A percentile compares a stretch with the other conserved stretches of the same genome.
These are phyloP conservation scores for Gymnocephalus cernua DNA, from an alignment of 2,113 vertebrate species.

Conservation along the genomic window DNA sequence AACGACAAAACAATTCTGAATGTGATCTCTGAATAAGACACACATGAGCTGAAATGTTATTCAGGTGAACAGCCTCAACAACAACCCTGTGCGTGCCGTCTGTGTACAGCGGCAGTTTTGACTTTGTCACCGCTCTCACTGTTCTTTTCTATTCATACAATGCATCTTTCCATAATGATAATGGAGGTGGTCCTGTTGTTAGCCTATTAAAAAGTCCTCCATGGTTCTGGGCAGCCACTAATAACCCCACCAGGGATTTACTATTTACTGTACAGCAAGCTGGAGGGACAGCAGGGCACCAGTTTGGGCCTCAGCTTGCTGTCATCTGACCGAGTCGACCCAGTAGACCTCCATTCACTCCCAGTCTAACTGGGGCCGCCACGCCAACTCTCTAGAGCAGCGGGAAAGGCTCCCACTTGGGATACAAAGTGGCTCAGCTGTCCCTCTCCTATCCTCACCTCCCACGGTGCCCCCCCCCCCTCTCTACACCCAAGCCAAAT, in stretches of 20 bases:
- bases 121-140: constrained; percentile 17
- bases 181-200: constrained; percentile 63
- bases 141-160: constrained; percentile 42
- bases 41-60: not conserved
- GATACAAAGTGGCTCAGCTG: constrained; percentile 76
- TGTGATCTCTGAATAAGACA: not conserved
- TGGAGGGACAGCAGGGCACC: constrained; percentile 64
- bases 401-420: constrained; percentile 65
- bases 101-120: not conserved
- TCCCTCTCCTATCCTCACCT: constrained; percentile 64
- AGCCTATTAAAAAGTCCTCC: constrained; percentile 68
- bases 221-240: constrained; percentile 60
- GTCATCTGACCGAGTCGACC: constrained; percentile 58
- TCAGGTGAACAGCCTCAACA: not conserved
- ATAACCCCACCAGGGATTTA: constrained; percentile 77
- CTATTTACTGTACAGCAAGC: constrained; percentile 70
- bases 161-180: constrained; percentile 40
- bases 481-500: constrained; percentile 78
- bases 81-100: not conserved
- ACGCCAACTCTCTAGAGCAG: constrained; percentile 44
- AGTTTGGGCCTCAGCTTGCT: constrained; percentile 54
- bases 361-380: constrained; percentile 36
- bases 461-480: constrained; percentile 49
- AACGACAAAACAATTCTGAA: not conserved
- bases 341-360: constrained; percentile 58